A percentile compares a stretch with the other conserved stretches of the same genome.
Conservation (phyloP, 2,888 invertebrate genomes). For the Trachelus stipa region DNA sequence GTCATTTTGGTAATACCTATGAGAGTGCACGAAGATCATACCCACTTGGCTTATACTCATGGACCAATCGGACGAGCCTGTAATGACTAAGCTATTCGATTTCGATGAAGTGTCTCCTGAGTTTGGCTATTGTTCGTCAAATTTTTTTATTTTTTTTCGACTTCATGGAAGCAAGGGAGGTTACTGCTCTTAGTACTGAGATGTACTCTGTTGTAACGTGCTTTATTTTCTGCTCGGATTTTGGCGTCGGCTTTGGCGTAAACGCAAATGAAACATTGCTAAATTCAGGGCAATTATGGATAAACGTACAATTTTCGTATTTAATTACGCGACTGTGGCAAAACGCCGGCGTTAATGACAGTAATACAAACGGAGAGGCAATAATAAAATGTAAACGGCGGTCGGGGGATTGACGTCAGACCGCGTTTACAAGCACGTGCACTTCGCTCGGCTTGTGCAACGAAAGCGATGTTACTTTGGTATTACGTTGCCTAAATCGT, state of each 20-base stretch:
- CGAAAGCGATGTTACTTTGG: slow-evolving; percentile 24
- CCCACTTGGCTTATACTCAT: not conserved
- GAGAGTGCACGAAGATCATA: not conserved
- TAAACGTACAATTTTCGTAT: slow-evolving; percentile 57
- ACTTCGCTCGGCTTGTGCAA: slow-evolving; percentile 30
- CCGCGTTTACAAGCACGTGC: slow-evolving; percentile 31
- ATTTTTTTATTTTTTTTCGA: not conserved
- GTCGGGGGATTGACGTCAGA: slow-evolving; percentile 33
- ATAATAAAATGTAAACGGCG: slow-evolving; percentile 54
- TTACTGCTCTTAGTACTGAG: not conserved
- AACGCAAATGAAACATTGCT: slow-evolving; percentile 58
- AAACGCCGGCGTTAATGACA: slow-evolving; percentile 55
- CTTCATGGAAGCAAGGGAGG: not conserved
- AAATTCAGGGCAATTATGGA: slow-evolving; percentile 58
- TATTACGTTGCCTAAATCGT: slow-evolving; percentile 25
- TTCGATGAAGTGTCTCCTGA: not conserved
- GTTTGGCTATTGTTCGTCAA: not conserved
- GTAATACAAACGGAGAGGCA: slow-evolving; percentile 50
- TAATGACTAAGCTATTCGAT: not conserved
- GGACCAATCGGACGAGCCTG: not conserved
- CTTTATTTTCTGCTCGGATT: not conserved
- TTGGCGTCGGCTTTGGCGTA: slow-evolving; percentile 16
- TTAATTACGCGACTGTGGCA: slow-evolving; percentile 53
- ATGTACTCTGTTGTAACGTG: not conserved
- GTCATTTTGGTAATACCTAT: slow-evolving; percentile 16